Evolutionary conservation across 2,888 invertebrate genomes (phyloP).

Genomic region (Dolichomitus sp.): DNA sequence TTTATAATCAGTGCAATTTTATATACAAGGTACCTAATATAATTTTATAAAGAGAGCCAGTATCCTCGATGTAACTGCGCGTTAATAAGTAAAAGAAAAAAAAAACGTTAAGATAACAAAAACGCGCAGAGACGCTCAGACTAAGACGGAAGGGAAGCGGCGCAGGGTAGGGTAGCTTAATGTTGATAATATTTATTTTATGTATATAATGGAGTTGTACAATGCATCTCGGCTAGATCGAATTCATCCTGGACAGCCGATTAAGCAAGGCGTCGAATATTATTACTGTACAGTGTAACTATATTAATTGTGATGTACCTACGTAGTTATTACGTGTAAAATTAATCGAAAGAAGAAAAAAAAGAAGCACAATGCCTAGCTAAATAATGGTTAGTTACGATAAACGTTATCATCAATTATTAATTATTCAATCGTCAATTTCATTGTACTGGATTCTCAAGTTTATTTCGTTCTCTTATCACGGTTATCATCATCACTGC

Average conservation of each 20-base stretch:
- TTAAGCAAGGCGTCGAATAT: conserved; percentile 62
- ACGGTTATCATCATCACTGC: conserved; percentile 33
- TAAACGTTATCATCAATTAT: conserved; percentile 71
- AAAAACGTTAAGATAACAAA: not conserved
- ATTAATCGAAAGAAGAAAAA: conserved; percentile 58
- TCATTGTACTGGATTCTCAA: conserved; percentile 58
- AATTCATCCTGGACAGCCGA: conserved; percentile 53
- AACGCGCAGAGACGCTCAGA: conserved; percentile 36
- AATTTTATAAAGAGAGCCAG: conserved; percentile 86
- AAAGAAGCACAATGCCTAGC: conserved; percentile 30
- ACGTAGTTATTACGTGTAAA: conserved; percentile 82
- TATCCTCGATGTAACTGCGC: conserved; percentile 82
- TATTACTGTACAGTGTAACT: conserved; percentile 85
- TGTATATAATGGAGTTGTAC: conserved; percentile 85
- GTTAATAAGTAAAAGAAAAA: conserved; percentile 52
- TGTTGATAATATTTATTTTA: conserved; percentile 86
- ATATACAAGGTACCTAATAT: conserved; percentile 85
- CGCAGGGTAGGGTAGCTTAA: conserved; percentile 83
- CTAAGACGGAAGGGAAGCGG: conserved; percentile 61
- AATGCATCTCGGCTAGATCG: conserved; percentile 77
- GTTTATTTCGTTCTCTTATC: conserved; percentile 58
- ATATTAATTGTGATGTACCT: conserved; percentile 86
- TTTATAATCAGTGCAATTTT: conserved; percentile 85
- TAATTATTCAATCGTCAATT: conserved; percentile 66
- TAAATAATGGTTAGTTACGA: conserved; percentile 46